A percentile compares a stretch with the other conserved stretches of the same genome.
phyloP scores from a whole-genome alignment of 1,140 invertebrate species.

The Cydia fagiglandana region DNA sequence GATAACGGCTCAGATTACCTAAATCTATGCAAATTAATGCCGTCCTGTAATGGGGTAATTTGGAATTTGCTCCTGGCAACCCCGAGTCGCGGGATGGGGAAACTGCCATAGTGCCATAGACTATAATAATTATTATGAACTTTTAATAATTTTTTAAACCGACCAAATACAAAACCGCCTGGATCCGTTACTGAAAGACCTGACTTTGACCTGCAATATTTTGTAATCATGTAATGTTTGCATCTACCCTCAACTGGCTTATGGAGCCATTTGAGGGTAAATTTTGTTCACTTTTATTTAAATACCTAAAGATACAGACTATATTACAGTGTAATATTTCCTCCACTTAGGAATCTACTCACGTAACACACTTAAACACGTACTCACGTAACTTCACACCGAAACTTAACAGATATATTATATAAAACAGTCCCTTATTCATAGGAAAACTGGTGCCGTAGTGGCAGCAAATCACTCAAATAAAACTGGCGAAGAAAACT shows the following conservation, averaged over 20 bases:
- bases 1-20: slow-evolving; percentile 60
- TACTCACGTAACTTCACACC: slow-evolving; percentile 1
- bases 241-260: no score
- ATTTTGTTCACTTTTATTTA: no score
- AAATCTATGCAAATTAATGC: slow-evolving; percentile 61
- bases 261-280: no score
- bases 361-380: neutral
- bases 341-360: neutral
- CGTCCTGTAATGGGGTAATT: slow-evolving; percentile 53
- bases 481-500: slow-evolving; percentile 5
- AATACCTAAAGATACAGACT: no score
- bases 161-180: no score
- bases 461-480: slow-evolving; percentile 7
- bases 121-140: neutral
- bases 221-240: no score
- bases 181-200: no score
- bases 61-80: slow-evolving; percentile 35
- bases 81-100: neutral
- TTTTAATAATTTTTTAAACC: no score
- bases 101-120: neutral
- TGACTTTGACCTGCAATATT: no score
- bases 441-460: slow-evolving; percentile 11
- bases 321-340: no score
- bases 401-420: slow-evolving; percentile 13
- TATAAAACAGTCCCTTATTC: slow-evolving; percentile 25